Evolutionary conservation across 1,140 invertebrate species (phyloP).

Genomic region (Bombyx mori): ASM3026992v2 NC_085131.1:13689501-13690000

Average conservation of each 20-base stretch:
- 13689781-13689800: slow-evolving; percentile 80
- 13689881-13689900: slow-evolving; percentile 90
- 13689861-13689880: slow-evolving; percentile 87
- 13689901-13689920: slow-evolving; percentile 69
- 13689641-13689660: too few relatives aligned
- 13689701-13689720: slow-evolving; percentile 80
- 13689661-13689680: slow-evolving; percentile 12
- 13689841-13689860: slow-evolving; percentile 89
- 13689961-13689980: too few relatives aligned
- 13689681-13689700: slow-evolving; percentile 82
- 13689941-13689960: too few relatives aligned
- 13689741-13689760: slow-evolving; percentile 80
- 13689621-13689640: too few relatives aligned
- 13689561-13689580: too few relatives aligned
- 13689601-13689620: too few relatives aligned
- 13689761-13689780: slow-evolving; percentile 82
- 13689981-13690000: too few relatives aligned
- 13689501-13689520: too few relatives aligned
- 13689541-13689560: too few relatives aligned
- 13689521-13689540: too few relatives aligned
- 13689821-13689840: slow-evolving; percentile 90
- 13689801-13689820: slow-evolving; percentile 80
- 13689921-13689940: not conserved
- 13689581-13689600: too few relatives aligned
- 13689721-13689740: slow-evolving; percentile 85